Conservation (phyloP, 2,113 vertebrate species). For the Dryoscopus gambensis region DNA sequence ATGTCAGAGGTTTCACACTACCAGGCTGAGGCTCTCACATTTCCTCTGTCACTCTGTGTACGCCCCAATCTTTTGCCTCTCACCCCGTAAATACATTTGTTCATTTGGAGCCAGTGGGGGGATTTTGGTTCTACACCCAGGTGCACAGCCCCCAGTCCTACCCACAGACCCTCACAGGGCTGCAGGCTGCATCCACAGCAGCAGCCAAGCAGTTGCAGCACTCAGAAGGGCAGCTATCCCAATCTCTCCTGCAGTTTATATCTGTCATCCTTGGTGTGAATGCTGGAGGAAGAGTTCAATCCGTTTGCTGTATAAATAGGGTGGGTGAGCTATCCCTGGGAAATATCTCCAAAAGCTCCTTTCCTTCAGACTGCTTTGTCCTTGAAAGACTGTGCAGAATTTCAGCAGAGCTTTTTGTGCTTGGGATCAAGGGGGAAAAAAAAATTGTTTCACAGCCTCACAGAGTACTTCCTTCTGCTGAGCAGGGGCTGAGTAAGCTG, state of each 20-base stretch:
- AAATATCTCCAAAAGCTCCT: not conserved
- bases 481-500: not conserved
- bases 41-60: not conserved
- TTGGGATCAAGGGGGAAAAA: not conserved
- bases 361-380: not conserved
- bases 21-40: fast-evolving
- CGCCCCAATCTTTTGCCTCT: not conserved
- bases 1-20: not conserved
- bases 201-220: not conserved
- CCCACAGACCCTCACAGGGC: not conserved
- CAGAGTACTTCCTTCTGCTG: not conserved
- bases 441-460: not conserved
- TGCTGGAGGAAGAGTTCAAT: not conserved
- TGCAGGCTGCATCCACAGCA: not conserved
- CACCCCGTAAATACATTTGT: fast-evolving
- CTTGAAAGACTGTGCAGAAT: not conserved
- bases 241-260: not conserved
- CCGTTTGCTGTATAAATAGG: not conserved
- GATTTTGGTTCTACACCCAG: not conserved
- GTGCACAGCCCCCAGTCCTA: not conserved
- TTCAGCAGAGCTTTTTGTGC: not conserved
- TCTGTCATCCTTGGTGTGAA: not conserved
- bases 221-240: not conserved
- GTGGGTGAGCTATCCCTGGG: fast-evolving
- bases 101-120: fast-evolving